Conservation (phyloP, 2,888 invertebrate genomes). For the Melitaea athalia region DNA sequence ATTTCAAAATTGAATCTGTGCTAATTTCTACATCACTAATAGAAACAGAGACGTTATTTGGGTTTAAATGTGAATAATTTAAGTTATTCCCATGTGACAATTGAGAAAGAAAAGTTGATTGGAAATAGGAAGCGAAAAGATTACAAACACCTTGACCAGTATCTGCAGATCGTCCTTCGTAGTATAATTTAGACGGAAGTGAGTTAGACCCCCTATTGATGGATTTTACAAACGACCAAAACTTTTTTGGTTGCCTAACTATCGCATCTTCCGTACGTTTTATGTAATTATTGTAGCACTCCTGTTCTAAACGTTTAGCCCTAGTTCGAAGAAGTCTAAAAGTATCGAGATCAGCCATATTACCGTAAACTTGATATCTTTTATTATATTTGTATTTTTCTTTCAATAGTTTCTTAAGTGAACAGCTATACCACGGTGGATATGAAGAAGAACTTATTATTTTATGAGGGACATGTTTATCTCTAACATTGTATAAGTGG, state of each 20-base stretch:
- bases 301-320: too few species aligned
- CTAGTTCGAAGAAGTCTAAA: too few species aligned
- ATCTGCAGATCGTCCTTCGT: slow-evolving; percentile 18
- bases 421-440: slow-evolving; percentile 38
- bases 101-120: neutral
- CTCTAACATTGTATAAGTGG: too few species aligned
- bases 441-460: neutral
- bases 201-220: slow-evolving; percentile 28
- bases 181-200: slow-evolving; percentile 32
- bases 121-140: slow-evolving; percentile 29
- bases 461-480: slow-evolving; percentile 19
- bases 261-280: too few species aligned
- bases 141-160: slow-evolving; percentile 36
- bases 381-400: too few species aligned
- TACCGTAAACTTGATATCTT: neutral
- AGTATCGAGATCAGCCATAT: neutral
- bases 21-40: too few species aligned
- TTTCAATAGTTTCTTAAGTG: slow-evolving; percentile 38
- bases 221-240: slow-evolving; percentile 39
- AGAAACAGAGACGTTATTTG: too few species aligned
- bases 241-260: slow-evolving; percentile 24
- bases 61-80: too few species aligned
- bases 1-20: too few species aligned
- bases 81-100: too few species aligned
- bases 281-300: too few species aligned